Evolutionary conservation across 2,797 vertebrate species (phyloP).

Genomic region (Lepus oiostolus): DNA sequence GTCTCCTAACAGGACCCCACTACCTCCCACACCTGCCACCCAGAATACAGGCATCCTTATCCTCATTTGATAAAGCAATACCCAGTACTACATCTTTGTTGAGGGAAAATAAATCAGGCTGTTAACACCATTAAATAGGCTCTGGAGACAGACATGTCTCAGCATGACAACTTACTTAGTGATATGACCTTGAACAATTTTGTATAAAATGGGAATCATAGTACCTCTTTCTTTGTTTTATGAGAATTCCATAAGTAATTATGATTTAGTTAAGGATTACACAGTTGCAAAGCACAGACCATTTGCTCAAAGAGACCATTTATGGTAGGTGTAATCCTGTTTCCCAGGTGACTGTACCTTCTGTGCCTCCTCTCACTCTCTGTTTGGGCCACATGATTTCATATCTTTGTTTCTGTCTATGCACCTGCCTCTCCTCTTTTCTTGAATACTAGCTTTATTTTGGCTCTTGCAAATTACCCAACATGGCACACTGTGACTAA

Average conservation of each 20-base stretch:
- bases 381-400: neutral
- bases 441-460: neutral
- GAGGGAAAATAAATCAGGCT: neutral
- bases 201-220: neutral
- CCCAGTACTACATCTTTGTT: neutral
- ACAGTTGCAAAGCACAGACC: neutral
- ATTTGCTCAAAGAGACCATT: neutral
- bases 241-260: neutral
- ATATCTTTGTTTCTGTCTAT: neutral
- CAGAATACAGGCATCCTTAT: no score
- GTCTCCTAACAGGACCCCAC: neutral
- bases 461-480: neutral
- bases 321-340: neutral
- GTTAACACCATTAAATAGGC: neutral
- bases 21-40: neutral
- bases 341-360: neutral
- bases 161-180: neutral
- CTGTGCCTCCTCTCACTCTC: neutral
- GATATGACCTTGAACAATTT: neutral
- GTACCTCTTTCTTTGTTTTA: neutral
- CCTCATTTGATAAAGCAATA: neutral
- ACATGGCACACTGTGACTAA: neutral
- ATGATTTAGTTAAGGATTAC: neutral
- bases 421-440: neutral
- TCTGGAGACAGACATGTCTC: neutral